Percentiles rank a stretch among this genome's conserved stretches.
Conservation (phyloP, 1,140 invertebrate species). For the Pseudomyrmex concolor region DNA sequence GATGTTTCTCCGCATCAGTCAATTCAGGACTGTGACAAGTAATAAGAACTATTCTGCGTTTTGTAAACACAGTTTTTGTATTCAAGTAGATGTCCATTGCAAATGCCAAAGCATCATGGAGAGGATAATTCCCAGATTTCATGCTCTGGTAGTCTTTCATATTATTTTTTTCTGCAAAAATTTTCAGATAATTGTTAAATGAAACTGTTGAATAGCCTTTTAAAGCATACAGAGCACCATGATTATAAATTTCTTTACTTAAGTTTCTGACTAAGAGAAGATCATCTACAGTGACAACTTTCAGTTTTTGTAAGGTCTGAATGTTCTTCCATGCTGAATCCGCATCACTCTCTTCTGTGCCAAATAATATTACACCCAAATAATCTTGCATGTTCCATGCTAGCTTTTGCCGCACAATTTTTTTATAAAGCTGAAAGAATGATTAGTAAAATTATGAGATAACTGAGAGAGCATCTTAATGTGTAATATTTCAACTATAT, state of each 20-base stretch:
- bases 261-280: conserved; percentile 58
- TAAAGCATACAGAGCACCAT: neutral
- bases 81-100: conserved; percentile 53
- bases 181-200: conserved; percentile 10
- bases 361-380: conserved; percentile 74
- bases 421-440: conserved; percentile 32
- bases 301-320: conserved; percentile 61
- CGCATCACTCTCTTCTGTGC: conserved; percentile 56
- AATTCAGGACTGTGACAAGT: conserved; percentile 62
- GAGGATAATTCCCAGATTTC: conserved; percentile 55
- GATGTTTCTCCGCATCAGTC: conserved; percentile 58
- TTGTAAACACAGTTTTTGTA: conserved; percentile 61
- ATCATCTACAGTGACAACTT: conserved; percentile 31
- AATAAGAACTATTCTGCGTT: conserved; percentile 67
- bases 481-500: no score
- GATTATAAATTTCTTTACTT: conserved; percentile 46
- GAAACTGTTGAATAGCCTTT: conserved; percentile 5
- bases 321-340: conserved; percentile 61
- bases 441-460: neutral
- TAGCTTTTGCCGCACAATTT: conserved; percentile 71
- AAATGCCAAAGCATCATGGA: conserved; percentile 69
- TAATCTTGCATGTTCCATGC: conserved; percentile 70
- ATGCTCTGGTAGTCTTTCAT: conserved; percentile 34
- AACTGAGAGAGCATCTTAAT: neutral
- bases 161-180: conserved; percentile 36